Base-by-base conservation (phyloP, 2,888 invertebrate species). In the Morinoia aosen region DNA sequence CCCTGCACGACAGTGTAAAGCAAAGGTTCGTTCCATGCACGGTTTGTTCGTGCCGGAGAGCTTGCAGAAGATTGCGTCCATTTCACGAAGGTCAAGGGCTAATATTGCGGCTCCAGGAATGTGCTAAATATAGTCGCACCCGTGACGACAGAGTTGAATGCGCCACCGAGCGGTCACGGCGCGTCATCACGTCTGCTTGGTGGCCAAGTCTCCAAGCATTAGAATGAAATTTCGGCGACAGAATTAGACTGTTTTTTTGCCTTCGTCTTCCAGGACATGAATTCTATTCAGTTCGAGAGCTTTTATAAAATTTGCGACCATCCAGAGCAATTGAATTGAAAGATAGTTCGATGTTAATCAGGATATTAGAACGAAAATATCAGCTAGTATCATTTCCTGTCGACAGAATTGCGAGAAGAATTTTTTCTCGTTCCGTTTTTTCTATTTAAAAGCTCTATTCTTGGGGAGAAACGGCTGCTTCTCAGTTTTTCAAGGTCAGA, bases 81-180 rank as follows among this genome's bases (percentile, higher is more conserved):
- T 76, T 16, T 76, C 76, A 76, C 76, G 76, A 33, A 76, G 76
- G 76, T 76, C 76, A 76, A 76, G 76, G 76, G 76, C 76, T 76
- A 76, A 76, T 76, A 76, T 10, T 76, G 76, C 76, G 33, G 76
- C 33, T 76, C 76, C 76, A 76, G 76, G 76, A 76, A 76, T 76
- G 76, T 76, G 33, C 76, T 76, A 76, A 76, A 76, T 33, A 76
- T 76, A 76, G 76, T 76, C 76, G 25, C 76, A 33, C 76, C 76
- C 16, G 76, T 76, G 76, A 76, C 33, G 76, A 76, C 76, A 33
- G 19, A 16, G 61, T 61, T 19, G 12, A 25, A 33, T 33, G 25
- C 8, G 76, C 25, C 33, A 25, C 25, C 76, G 25, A 76, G 76
- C 33, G 76, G 76, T 76, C 76, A 76, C 76, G 10, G 76, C 76